A percentile compares a stretch with the other conserved stretches of the same genome.
These are phyloP conservation scores for Drosophila glabriapex DNA, from an alignment of 2,888 invertebrate species.

Conservation along the genomic window DNA sequence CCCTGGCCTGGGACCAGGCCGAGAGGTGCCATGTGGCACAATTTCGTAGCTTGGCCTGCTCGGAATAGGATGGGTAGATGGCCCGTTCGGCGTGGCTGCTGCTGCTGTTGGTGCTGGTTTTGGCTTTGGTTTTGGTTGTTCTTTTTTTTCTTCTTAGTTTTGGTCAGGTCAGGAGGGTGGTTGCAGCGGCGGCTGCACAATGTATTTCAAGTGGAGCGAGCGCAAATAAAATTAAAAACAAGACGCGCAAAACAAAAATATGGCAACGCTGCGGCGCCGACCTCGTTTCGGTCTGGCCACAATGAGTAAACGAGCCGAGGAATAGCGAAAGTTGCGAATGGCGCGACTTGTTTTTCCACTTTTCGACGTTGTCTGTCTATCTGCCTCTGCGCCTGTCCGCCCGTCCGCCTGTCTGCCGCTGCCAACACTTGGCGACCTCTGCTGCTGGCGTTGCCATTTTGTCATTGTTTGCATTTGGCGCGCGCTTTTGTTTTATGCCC, in stretches of 20 bases:
- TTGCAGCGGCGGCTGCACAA: constrained; percentile 58
- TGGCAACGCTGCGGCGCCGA: constrained; percentile 79
- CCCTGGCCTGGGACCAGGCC: constrained; percentile 62
- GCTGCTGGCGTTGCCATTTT: constrained; percentile 72
- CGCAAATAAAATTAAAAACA: constrained; percentile 75
- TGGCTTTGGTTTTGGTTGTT: constrained; percentile 1
- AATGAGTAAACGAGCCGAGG: constrained; percentile 41
- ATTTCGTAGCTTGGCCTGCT: constrained; percentile 51
- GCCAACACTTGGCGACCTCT: constrained; percentile 63
- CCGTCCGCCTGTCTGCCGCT: constrained; percentile 43
- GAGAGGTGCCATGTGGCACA: constrained; percentile 64
- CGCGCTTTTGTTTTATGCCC: constrained; percentile 64
- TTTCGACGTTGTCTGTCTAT: constrained; percentile 52
- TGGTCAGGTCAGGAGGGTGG: constrained; percentile 8
- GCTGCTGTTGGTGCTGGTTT: constrained; percentile 10
- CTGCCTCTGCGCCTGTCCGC: background rate
- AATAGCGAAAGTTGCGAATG: constrained; percentile 27
- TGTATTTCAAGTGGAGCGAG: constrained; percentile 79
- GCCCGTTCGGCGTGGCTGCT: background rate
- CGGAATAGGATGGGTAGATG: constrained; percentile 17
- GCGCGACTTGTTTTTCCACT: constrained; percentile 77
- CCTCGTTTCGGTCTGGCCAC: constrained; percentile 70
- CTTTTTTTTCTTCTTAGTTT: constrained; percentile 4
- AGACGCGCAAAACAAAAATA: constrained; percentile 70
- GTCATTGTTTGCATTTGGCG: constrained; percentile 80